Conservation (phyloP, 2,888 invertebrate species). For the Allygus modestus region DNA sequence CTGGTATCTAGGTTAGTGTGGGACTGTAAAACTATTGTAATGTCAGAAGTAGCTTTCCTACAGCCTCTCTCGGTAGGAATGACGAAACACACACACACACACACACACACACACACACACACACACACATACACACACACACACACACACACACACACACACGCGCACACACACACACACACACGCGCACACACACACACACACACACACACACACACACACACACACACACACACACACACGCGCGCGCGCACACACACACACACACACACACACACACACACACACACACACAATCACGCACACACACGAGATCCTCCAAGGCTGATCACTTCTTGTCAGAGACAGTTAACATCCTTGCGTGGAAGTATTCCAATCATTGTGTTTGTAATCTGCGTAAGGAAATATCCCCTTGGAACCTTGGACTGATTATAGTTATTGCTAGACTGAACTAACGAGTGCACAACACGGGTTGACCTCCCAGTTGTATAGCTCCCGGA, state of each 20-base stretch:
- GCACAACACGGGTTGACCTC: not conserved
- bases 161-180: no score
- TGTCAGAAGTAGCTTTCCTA: not conserved
- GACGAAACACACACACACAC: not conserved
- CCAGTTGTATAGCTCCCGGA: not conserved
- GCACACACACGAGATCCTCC: not conserved
- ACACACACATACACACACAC: not conserved
- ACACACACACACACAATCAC: not conserved
- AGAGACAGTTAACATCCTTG: not conserved
- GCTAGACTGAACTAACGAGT: not conserved
- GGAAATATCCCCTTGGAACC: not conserved
- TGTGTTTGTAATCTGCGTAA: not conserved
- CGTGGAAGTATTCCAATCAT: conserved; percentile 5
- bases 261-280: not conserved
- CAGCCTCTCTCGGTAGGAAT: not conserved
- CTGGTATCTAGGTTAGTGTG: not conserved
- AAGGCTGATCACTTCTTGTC: not conserved
- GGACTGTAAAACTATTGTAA: conserved; percentile 5
- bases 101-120: not conserved
- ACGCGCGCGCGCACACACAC: not conserved
- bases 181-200: not conserved
- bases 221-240: not conserved
- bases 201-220: not conserved
- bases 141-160: not conserved
- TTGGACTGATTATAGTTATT: conserved; percentile 20